Base-by-base conservation (phyloP, 2,113 vertebrate species). In the Microtus oregoni region DNA sequence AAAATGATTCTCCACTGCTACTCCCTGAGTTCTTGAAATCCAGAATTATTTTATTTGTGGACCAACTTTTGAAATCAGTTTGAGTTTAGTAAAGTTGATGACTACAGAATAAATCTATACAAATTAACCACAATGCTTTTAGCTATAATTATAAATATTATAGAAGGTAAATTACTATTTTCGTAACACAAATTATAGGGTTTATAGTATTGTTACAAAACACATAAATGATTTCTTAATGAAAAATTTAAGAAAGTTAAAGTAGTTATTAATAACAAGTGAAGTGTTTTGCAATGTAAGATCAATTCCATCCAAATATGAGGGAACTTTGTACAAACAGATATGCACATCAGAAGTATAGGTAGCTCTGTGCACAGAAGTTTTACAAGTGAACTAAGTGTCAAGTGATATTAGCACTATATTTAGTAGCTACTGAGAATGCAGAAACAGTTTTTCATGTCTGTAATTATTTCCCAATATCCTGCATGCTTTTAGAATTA, bases 401-500 rank as follows among this genome's bases (percentile, higher is more conserved):
- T 94, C n/a, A 94, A 44, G n/a, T 76, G 22, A 89, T 73, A n/a
- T 96, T 72, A 87, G 76, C 55, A 28, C 61, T 81, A 55, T 89
- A 86, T 77, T 91, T 94, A 90, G 38, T 58, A 89, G 32, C n/a
- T 89, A 89, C 17, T 83, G 35, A 87, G 35, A 30, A 73, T 92
- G 47, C 2, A 72, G 68, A 95, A 92, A 65, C 4, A n/a, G 28
- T 83, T 95, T 81, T 95, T 91, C 85, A 67, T 68, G 83, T 93
- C 30, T 96, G 22, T 24, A 73, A 79, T 94, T 90, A 68, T 83
- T 50, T 38, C 9, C 19, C 24, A 92, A 47, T 76, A 91, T 52
- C 65, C 20, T 87, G 67, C 22, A 47, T 91, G 70, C 5, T 76
- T 92, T 97, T 70, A 95, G 35, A 91, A 95, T 75, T 91, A 96